These are phyloP conservation scores for Tipula helvola DNA, from an alignment of 2,888 invertebrate species.

Conservation along the genomic window DNA sequence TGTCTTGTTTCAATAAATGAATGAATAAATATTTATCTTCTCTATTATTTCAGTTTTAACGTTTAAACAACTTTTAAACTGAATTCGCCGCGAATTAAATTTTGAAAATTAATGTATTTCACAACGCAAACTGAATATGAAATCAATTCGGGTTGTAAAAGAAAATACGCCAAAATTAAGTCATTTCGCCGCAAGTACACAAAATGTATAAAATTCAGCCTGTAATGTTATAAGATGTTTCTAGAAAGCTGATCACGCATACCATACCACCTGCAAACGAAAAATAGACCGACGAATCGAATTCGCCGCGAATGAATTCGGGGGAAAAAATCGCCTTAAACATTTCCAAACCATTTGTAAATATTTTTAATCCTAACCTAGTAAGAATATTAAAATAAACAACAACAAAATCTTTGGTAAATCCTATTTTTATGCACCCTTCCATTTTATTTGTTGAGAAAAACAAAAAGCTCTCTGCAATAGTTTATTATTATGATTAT, in stretches of 20 bases:
- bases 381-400: background rate
- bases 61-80: background rate
- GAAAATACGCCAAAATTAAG: too few relatives aligned
- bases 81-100: background rate
- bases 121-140: too few relatives aligned
- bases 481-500: background rate
- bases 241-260: background rate
- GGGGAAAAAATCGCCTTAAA: background rate
- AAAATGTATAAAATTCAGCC: too few relatives aligned
- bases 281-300: background rate
- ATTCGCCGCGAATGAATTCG: background rate
- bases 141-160: too few relatives aligned
- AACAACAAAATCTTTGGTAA: background rate
- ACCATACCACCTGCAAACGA: background rate
- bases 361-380: background rate
- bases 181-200: too few relatives aligned
- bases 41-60: too few relatives aligned
- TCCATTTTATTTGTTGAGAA: background rate
- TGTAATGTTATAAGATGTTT: background rate
- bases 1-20: background rate
- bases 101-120: too few relatives aligned
- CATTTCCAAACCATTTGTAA: background rate
- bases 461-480: background rate
- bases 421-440: background rate
- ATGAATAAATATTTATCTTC: too few relatives aligned